Base-by-base conservation (phyloP, 2,113 vertebrate genomes). In the Dinomys branickii region DNA sequence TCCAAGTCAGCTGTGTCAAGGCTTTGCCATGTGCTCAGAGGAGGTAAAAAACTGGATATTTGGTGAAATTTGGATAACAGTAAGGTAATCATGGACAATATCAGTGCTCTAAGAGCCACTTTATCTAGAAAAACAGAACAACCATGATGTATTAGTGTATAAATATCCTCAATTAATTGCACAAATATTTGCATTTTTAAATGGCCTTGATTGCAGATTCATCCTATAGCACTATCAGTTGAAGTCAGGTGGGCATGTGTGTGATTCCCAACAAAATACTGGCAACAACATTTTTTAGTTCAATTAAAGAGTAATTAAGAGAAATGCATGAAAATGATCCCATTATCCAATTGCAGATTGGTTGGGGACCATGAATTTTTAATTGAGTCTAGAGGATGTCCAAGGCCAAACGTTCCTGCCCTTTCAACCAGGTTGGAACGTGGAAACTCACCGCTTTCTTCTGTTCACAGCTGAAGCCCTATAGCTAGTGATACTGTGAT, bases 181-280 rank as follows among this genome's bases (percentile, higher is more conserved):
- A 91, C 30, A 85, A 92, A 81, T 3, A 93, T n/a, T 44, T 82
- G 63, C 11, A 47, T 81, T 90, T 88, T 88, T 16, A 65, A 94
- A 54, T 80, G 26, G 28, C 52, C 61, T 91, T 35, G 71, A 3
- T 0, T 89, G 14, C 26, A 91, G 59, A 84, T 65, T 86, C 69
- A 61, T 65, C 61, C 61, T 28, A 92, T 0, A 41, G 14, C n/a
- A 71, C 56, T 16, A 84, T 52, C 81, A 71, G 28, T 16, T 61
- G 24, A 83, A 92, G 17, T 38, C 44, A 82, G 78, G 80, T 63
- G 96, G 19, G 92, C n/a, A n/a, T 41, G 1, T 63, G 38, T 33
- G 69, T 9, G 61, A 58, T 75, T 96, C 65, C 47, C 59, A 81
- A 88, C 38, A 38, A 97, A 96, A 47, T 54, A 73, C 4, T 88